Evolutionary conservation across 2,113 vertebrate genomes (phyloP).

Genomic region (Progne subis): DNA sequence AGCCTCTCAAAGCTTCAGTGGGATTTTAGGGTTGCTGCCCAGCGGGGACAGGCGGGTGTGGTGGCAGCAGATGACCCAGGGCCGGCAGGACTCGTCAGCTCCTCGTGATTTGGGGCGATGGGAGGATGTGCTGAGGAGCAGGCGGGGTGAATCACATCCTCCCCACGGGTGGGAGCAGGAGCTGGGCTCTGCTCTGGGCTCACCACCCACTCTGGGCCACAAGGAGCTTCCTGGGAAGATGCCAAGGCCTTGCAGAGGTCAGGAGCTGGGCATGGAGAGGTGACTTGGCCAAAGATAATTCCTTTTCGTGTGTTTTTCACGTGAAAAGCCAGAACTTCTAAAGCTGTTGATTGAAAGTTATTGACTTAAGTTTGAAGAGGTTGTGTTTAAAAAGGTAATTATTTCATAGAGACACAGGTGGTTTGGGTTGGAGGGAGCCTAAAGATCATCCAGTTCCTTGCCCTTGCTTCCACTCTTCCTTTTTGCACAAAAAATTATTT

Average conservation of each 20-base stretch:
- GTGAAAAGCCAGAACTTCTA: rapidly evolving
- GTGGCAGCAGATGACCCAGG: neutral
- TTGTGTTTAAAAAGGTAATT: neutral
- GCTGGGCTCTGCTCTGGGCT: neutral
- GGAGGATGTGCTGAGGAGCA: neutral
- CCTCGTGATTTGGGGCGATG: neutral
- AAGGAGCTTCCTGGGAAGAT: neutral
- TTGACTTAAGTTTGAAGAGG: neutral
- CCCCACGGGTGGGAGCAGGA: neutral
- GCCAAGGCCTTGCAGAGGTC: too few relatives aligned
- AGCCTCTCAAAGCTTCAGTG: rapidly evolving
- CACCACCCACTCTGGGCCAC: rapidly evolving
- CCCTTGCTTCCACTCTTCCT: neutral
- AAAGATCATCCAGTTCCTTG: neutral
- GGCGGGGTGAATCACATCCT: neutral
- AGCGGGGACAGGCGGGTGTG: rapidly evolving
- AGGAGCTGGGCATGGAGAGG: neutral
- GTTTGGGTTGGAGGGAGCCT: neutral
- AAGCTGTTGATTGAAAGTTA: neutral
- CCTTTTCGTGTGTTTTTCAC: neutral
- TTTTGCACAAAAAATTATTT: neutral
- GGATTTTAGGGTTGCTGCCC: rapidly evolving
- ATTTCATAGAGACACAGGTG: neutral
- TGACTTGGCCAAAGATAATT: neutral
- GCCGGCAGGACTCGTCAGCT: neutral